These are phyloP conservation scores for Hyles euphorbiae DNA, from an alignment of 1,140 invertebrate genomes.

Conservation along the genomic window DNA sequence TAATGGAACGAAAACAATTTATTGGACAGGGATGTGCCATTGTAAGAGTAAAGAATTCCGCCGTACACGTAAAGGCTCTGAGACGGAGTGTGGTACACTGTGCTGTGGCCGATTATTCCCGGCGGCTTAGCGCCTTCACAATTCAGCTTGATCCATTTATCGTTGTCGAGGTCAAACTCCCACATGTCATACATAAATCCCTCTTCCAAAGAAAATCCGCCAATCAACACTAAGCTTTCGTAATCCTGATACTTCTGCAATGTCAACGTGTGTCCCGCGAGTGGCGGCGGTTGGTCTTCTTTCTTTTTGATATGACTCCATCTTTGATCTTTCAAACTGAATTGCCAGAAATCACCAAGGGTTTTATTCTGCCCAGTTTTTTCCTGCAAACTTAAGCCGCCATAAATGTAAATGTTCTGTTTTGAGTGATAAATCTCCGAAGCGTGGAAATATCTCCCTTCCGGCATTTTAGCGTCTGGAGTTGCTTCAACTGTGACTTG, in stretches of 20 bases:
- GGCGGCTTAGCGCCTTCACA: constrained; percentile 84
- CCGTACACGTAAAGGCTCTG: constrained; percentile 94
- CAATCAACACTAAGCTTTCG: constrained; percentile 89
- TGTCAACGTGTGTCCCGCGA: constrained; percentile 93
- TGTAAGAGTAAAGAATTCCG: constrained; percentile 86
- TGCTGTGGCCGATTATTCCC: constrained; percentile 93
- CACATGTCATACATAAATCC: constrained; percentile 86
- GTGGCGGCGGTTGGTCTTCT: constrained; percentile 77
- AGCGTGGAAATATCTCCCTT: constrained; percentile 91
- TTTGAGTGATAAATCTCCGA: constrained; percentile 90
- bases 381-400: constrained; percentile 84
- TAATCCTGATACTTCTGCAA: constrained; percentile 83
- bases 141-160: constrained; percentile 81
- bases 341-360: constrained; percentile 94
- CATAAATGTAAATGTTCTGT: constrained; percentile 92
- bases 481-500: constrained; percentile 90
- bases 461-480: constrained; percentile 88
- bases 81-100: constrained; percentile 88
- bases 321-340: constrained; percentile 89
- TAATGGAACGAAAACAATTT: constrained; percentile 88
- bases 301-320: constrained; percentile 85
- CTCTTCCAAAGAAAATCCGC: constrained; percentile 89
- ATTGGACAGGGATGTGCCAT: constrained; percentile 82
- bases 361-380: constrained; percentile 79
- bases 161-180: constrained; percentile 86